Percentiles rank a stretch among this genome's conserved stretches.
Evolutionary conservation across 2,797 vertebrate species (phyloP).

Genomic region (Pseudochaenichthys georgianus): DNA sequence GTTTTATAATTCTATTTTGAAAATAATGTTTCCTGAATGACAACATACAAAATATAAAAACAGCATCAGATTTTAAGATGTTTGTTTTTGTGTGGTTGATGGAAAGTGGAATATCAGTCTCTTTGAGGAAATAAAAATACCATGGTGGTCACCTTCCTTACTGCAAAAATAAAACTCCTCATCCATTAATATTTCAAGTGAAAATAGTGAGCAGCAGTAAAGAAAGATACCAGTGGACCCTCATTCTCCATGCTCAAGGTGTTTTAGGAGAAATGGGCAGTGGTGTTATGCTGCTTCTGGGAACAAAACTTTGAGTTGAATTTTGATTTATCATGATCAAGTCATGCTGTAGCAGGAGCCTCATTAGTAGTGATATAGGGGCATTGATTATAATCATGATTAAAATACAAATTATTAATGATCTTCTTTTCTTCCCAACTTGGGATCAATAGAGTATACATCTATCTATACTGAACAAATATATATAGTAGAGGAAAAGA

Average conservation of each 20-base stretch:
- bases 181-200: slow-evolving; percentile 77
- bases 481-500: background rate
- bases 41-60: slow-evolving; percentile 12
- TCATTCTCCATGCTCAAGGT: slow-evolving; percentile 28
- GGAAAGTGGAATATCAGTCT: slow-evolving; percentile 36
- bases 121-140: slow-evolving; percentile 37
- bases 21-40: slow-evolving; percentile 4
- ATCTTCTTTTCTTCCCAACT: too few species aligned
- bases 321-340: slow-evolving; percentile 30
- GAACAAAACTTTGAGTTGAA: slow-evolving; percentile 12
- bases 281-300: slow-evolving; percentile 30
- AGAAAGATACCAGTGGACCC: slow-evolving; percentile 34
- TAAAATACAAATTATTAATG: slow-evolving; percentile 8
- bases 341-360: slow-evolving; percentile 11
- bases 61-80: slow-evolving; percentile 3
- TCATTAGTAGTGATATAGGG: slow-evolving; percentile 15
- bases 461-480: background rate
- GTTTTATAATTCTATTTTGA: background rate
- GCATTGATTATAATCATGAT: slow-evolving; percentile 15
- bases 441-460: too few species aligned
- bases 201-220: slow-evolving; percentile 35
- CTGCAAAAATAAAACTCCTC: slow-evolving; percentile 69
- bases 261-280: slow-evolving; percentile 20
- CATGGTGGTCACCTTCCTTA: slow-evolving; percentile 76
- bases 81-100: slow-evolving; percentile 8